A percentile compares a stretch with the other conserved stretches of the same genome.
These are phyloP conservation scores for Trissolcus brochymenae DNA, from an alignment of 2,888 invertebrate species.

Conservation along the genomic window DNA sequence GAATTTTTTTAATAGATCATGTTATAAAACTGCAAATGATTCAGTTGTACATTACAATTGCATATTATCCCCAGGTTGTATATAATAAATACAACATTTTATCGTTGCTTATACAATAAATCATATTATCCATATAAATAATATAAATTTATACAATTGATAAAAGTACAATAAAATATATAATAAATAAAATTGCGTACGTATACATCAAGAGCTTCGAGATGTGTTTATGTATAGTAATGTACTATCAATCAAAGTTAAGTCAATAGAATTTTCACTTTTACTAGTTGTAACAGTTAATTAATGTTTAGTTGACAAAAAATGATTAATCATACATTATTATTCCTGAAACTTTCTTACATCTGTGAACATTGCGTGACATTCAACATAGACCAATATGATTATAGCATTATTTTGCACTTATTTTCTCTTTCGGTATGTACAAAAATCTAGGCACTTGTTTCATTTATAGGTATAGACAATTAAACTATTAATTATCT, in stretches of 20 bases:
- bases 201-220: constrained; percentile 6
- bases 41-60: no score
- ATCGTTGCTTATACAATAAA: not conserved
- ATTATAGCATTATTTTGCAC: constrained; percentile 6
- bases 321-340: no score
- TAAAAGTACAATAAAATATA: constrained; percentile 50
- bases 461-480: constrained; percentile 22
- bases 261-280: no score
- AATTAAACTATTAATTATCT: no score
- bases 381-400: constrained; percentile 26
- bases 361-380: constrained; percentile 14
- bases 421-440: constrained; percentile 21
- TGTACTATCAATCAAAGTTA: no score
- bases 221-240: not conserved
- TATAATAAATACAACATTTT: no score
- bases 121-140: constrained; percentile 26
- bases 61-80: no score
- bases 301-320: no score
- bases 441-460: constrained; percentile 52
- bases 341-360: no score
- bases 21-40: no score
- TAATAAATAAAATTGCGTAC: constrained; percentile 44
- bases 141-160: constrained; percentile 39
- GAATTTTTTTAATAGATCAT: no score
- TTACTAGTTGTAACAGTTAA: no score